Percentiles rank a stretch among this genome's conserved stretches.
Conservation (phyloP, 1,140 invertebrate species). For the Zaprionus nigranus region DNA sequence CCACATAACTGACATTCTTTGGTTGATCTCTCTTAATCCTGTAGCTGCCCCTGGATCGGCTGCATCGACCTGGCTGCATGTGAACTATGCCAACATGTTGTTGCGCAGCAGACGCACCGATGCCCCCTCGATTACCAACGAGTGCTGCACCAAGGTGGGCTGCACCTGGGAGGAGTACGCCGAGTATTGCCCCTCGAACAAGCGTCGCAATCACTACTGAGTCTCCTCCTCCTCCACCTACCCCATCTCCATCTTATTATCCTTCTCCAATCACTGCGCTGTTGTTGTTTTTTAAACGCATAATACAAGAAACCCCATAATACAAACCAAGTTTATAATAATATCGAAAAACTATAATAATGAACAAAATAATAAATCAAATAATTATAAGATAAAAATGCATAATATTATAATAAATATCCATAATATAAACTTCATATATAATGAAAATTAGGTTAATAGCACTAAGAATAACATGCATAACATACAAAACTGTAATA, state of each 20-base stretch:
- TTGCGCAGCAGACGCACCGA: slow-evolving; percentile 75
- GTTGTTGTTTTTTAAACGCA: slow-evolving; percentile 19
- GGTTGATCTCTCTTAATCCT: not conserved
- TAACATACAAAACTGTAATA: not conserved
- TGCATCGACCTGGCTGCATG: slow-evolving; percentile 80
- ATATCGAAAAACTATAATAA: not conserved
- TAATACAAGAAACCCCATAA: slow-evolving; percentile 15
- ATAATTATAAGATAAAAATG: not conserved
- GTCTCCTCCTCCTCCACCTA: not conserved
- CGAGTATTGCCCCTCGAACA: slow-evolving; percentile 87
- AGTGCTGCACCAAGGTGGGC: slow-evolving; percentile 86
- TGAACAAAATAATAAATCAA: not conserved
- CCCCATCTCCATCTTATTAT: not conserved
- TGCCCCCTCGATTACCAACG: slow-evolving; percentile 86
- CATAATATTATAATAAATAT: not conserved
- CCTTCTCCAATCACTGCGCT: not conserved
- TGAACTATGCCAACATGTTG: slow-evolving; percentile 79
- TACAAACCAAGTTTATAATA: not conserved
- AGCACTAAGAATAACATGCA: not conserved
- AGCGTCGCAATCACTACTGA: slow-evolving; percentile 84
- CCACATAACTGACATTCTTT: not conserved
- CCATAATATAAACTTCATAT: not conserved
- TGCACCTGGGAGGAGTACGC: slow-evolving; percentile 89
- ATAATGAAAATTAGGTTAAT: not conserved
- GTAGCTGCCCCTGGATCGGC: not conserved